Evolutionary conservation across 2,113 vertebrate genomes (phyloP), one percentile per base, ranked within the genome.

Genomic region (Corythaeola cristata): DNA sequence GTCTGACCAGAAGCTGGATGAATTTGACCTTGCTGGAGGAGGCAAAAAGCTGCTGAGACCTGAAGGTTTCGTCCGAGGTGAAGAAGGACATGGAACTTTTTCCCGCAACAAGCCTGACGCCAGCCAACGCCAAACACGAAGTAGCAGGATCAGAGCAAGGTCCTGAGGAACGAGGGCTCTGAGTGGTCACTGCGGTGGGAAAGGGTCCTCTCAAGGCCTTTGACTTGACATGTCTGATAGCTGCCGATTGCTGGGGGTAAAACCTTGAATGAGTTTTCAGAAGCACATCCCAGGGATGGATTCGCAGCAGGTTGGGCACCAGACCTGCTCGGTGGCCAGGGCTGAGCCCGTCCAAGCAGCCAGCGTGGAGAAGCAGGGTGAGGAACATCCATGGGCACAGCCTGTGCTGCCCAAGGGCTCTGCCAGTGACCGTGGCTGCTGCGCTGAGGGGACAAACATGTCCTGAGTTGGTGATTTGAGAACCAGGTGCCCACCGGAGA

Each of bases 141-240:
- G 49, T 2, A 55, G 58, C 81, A 56, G 76, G 39, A 33, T 15
- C 0, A 0, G 21, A 50, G 50, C 24, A 7, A 15, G 50, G 49
- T 53, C 24, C 39, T 19, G 44, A 66, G 56, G 44, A 49, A 16
- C n/a, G 4, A 3, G 0, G 2, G 47, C 64, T 4, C 3, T 0
- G 15, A 85, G 74, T 22, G 6, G 92, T 10, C 27, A 14, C 80
- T 63, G 71, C 7, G 14, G 12, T 8, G 49, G 27, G 71, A 63
- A 49, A 32, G 50, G 49, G 47, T 74, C 32, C 15, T 5, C 37
- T 32, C n/a, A 21, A 32, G 76, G 35, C 52, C 33, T 16, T 55
- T 9, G 52, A 11, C 33, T 10, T 33, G 53, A 20, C 27, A 6
- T 1, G 0, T 19, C 12, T 32, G 44, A 15, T 32, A 19, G 33